Conservation (phyloP, 2,797 vertebrate species). For the Harpagifer antarcticus region DNA sequence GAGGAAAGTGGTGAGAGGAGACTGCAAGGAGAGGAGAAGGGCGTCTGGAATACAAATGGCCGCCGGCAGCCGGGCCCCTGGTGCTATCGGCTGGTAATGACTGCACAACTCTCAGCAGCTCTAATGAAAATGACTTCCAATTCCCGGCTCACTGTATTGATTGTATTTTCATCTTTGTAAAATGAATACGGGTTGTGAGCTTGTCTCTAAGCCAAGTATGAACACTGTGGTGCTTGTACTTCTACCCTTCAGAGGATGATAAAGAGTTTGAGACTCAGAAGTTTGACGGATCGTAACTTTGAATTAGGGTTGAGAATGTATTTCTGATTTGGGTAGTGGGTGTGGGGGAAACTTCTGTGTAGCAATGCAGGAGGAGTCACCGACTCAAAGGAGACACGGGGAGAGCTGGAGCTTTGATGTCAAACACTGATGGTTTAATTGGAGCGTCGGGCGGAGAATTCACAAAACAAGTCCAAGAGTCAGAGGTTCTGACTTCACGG, state of each 20-base stretch:
- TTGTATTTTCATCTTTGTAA: constrained; percentile 87
- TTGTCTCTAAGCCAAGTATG: constrained; percentile 70
- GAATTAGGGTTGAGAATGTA: constrained; percentile 12
- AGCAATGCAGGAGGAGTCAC: no score
- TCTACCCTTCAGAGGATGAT: constrained; percentile 40
- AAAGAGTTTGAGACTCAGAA: constrained; percentile 20
- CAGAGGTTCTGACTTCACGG: no score
- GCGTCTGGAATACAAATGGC: constrained; percentile 84
- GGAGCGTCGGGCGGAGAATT: no score
- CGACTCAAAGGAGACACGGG: no score
- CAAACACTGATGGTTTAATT: no score
- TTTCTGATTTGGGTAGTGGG: not conserved
- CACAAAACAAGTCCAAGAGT: no score
- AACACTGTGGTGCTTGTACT: constrained; percentile 40
- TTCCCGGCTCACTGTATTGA: constrained; percentile 83
- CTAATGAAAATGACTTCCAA: constrained; percentile 89
- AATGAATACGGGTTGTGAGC: constrained; percentile 77
- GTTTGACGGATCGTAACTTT: not conserved
- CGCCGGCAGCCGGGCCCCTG: constrained; percentile 68
- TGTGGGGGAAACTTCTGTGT: no score
- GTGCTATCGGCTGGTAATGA: constrained; percentile 83
- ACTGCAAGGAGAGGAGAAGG: constrained; percentile 78
- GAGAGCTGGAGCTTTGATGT: no score
- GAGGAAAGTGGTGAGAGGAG: constrained; percentile 54
- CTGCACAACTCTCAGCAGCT: constrained; percentile 81